These are phyloP conservation scores for Lichenostomus cassidix DNA, from an alignment of 2,113 vertebrate species.

Conservation along the genomic window DNA sequence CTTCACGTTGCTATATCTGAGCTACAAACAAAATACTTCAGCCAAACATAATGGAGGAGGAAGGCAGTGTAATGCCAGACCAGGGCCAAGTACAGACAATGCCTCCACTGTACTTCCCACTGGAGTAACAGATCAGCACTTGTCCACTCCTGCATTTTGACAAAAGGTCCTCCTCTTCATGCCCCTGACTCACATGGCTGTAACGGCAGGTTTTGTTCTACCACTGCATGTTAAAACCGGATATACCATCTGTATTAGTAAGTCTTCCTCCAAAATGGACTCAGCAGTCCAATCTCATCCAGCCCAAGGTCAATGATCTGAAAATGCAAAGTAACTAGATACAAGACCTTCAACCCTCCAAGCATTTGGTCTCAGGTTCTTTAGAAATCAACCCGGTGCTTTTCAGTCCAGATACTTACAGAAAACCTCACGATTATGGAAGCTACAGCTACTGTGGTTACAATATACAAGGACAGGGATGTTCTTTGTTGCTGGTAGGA, in stretches of 20 bases:
- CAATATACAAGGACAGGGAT: neutral
- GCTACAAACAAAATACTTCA: constrained; percentile 6
- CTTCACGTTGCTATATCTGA: neutral
- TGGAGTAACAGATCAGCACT: neutral
- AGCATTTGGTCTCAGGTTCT: neutral
- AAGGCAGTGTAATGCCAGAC: neutral
- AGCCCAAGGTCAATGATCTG: neutral
- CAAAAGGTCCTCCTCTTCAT: neutral
- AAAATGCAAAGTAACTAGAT: neutral
- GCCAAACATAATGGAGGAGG: neutral
- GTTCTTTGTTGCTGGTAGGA: neutral
- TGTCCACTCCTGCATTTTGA: neutral
- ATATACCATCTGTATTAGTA: neutral
- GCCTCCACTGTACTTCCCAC: neutral
- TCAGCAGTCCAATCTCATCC: neutral
- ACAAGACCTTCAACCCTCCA: neutral
- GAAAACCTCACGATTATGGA: neutral
- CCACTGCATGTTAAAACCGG: neutral
- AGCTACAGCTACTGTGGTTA: neutral
- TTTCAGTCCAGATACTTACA: neutral
- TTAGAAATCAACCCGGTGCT: neutral
- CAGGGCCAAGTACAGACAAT: neutral
- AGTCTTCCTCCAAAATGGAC: neutral
- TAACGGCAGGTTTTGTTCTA: neutral
- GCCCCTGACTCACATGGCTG: neutral